Percentiles rank a stretch among this genome's conserved stretches.
Evolutionary conservation across 2,888 invertebrate genomes (phyloP).

Genomic region (Graphium colonna): DNA sequence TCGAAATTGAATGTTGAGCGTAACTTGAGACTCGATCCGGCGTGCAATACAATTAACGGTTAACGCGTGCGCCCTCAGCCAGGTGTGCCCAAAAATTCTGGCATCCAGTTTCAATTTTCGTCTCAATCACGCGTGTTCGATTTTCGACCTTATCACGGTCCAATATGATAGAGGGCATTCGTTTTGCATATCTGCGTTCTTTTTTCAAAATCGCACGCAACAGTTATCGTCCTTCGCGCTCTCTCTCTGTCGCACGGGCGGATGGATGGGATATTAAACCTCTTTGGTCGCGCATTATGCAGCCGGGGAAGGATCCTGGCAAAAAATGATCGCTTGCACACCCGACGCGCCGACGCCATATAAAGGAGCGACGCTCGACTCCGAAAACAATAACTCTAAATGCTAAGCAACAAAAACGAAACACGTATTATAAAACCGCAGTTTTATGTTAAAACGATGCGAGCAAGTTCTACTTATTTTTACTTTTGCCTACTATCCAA

Average conservation of each 20-base stretch:
- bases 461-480: too few species aligned
- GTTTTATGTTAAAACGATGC: not conserved
- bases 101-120: constrained; percentile 20
- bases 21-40: constrained; percentile 9
- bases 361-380: constrained; percentile 1
- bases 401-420: not conserved
- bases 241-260: constrained; percentile 7
- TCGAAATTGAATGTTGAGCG: not conserved
- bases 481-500: too few species aligned
- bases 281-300: constrained; percentile 6
- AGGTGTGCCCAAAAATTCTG: constrained; percentile 21
- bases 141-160: constrained; percentile 13
- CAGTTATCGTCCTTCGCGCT: constrained; percentile 6
- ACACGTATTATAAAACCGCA: not conserved
- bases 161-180: constrained; percentile 6
- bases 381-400: not conserved
- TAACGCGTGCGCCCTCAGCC: constrained; percentile 17
- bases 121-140: not conserved
- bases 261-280: not conserved
- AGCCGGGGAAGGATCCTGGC: constrained; percentile 1
- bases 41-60: constrained; percentile 16
- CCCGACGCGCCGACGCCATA: not conserved
- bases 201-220: constrained; percentile 13
- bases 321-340: constrained; percentile 14
- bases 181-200: constrained; percentile 1